Evolutionary conservation across 2,113 vertebrate genomes (phyloP).

Genomic region (Paramormyrops kingsleyae): DNA sequence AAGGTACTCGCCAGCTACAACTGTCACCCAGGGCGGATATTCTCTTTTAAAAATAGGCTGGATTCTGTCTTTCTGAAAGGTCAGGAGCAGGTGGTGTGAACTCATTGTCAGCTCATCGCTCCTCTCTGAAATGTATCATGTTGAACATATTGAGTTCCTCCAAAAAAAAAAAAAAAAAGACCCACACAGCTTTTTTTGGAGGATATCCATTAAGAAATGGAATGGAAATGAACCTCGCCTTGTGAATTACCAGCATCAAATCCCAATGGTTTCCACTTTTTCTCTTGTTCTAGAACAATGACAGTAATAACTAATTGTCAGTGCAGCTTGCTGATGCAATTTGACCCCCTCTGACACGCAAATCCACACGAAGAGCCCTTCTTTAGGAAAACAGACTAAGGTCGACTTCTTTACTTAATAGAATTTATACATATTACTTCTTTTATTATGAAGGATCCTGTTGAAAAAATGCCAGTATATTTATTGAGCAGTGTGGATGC

Average conservation of each 20-base stretch:
- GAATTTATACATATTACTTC: neutral
- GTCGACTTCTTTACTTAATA: neutral
- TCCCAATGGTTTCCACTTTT: neutral
- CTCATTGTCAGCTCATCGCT: slow-evolving; percentile 43
- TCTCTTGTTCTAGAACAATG: neutral
- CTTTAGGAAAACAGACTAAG: neutral
- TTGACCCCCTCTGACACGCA: neutral
- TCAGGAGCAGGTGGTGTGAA: slow-evolving; percentile 45
- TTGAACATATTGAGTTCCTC: slow-evolving; percentile 42
- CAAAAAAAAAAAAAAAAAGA: slow-evolving; percentile 20
- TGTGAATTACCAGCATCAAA: neutral
- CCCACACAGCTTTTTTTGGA: neutral
- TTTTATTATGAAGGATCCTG: neutral
- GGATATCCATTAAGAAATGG: neutral
- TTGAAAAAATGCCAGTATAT: neutral
- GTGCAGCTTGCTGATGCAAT: neutral
- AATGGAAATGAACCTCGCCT: neutral
- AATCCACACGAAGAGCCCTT: neutral
- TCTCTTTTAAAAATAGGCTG: slow-evolving; percentile 42
- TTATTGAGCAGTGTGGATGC: neutral
- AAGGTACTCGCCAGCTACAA: slow-evolving; percentile 29
- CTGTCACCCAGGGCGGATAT: slow-evolving; percentile 41
- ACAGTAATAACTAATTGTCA: neutral
- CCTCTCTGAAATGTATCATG: slow-evolving; percentile 40
- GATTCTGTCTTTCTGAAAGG: slow-evolving; percentile 40